Conservation (phyloP, 1,140 invertebrate species). For the Drosophila kanapiae region DNA sequence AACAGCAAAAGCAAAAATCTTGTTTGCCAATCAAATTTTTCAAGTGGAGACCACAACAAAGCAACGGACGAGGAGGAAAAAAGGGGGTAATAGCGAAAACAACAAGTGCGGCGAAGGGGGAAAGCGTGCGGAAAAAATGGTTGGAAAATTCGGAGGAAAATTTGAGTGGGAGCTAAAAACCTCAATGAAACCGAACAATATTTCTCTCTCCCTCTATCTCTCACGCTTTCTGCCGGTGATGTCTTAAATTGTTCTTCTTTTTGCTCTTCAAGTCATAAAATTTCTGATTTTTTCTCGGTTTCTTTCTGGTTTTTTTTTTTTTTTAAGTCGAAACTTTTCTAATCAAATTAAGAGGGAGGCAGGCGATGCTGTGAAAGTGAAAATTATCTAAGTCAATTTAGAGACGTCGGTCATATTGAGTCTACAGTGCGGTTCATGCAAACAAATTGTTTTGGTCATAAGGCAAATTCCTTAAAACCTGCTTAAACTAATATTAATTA, state of each 20-base stretch:
- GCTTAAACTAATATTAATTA: not conserved
- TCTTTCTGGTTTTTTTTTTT: not conserved
- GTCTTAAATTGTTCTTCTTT: not conserved
- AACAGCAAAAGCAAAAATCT: conserved; percentile 25
- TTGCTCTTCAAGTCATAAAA: conserved; percentile 25
- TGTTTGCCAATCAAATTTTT: conserved; percentile 55
- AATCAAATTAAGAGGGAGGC: conserved; percentile 74
- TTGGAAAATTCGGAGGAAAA: conserved; percentile 9
- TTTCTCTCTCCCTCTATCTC: conserved; percentile 3
- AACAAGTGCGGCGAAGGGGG: not conserved
- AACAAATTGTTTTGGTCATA: not conserved
- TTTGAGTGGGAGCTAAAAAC: conserved; percentile 14
- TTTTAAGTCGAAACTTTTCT: conserved; percentile 71
- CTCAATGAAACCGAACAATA: conserved; percentile 36
- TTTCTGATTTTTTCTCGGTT: conserved; percentile 15
- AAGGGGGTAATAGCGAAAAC: conserved; percentile 32
- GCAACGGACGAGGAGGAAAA: conserved; percentile 11
- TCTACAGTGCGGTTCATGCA: conserved; percentile 9
- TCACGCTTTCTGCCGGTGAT: not conserved
- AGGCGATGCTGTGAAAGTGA: conserved; percentile 55
- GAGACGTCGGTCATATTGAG: not conserved
- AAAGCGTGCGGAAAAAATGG: not conserved
- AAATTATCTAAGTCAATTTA: conserved; percentile 78
- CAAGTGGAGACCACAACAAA: conserved; percentile 52
- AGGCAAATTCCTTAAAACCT: not conserved